Evolutionary conservation across 2,797 vertebrate species (phyloP).

Genomic region (Odontamblyopus rebecca): DNA sequence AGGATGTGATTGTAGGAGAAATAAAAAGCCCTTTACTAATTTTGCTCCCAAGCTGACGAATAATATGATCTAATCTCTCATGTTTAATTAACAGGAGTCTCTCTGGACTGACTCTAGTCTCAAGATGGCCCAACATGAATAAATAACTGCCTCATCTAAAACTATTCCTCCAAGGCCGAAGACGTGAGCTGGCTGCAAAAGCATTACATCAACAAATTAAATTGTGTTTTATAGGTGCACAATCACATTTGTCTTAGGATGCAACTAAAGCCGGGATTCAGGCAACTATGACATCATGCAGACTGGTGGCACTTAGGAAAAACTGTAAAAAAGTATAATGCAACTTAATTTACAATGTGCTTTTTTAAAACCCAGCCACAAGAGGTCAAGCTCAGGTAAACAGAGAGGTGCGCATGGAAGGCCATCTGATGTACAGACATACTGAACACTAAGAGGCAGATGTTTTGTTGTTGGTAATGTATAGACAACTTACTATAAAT

Average conservation of each 20-base stretch:
- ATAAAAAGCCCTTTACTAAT: background rate
- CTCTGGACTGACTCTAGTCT: conserved; percentile 3
- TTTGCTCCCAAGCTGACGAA: background rate
- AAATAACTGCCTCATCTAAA: conserved; percentile 16
- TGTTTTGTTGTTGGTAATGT: background rate
- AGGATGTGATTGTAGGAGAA: conserved; percentile 1
- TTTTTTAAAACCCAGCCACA: background rate
- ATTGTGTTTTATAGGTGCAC: conserved; percentile 11
- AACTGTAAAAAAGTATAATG: background rate
- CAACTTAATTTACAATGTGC: background rate
- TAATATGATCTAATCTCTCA: conserved; percentile 22
- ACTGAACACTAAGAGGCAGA: background rate
- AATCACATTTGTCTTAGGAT: conserved; percentile 2
- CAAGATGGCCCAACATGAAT: conserved; percentile 8
- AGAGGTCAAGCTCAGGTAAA: too few species aligned
- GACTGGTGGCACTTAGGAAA: background rate
- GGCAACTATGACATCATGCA: conserved; percentile 2
- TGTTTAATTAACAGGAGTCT: conserved; percentile 33
- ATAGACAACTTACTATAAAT: conserved; percentile 88
- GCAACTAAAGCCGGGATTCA: background rate
- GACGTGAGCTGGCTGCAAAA: conserved; percentile 13
- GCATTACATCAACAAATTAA: conserved; percentile 11
- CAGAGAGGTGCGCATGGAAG: too few species aligned
- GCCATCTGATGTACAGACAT: too few species aligned
- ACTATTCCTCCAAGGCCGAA: background rate